phyloP scores from a whole-genome alignment of 2,113 vertebrate species.

The Mastomys coucha region DNA sequence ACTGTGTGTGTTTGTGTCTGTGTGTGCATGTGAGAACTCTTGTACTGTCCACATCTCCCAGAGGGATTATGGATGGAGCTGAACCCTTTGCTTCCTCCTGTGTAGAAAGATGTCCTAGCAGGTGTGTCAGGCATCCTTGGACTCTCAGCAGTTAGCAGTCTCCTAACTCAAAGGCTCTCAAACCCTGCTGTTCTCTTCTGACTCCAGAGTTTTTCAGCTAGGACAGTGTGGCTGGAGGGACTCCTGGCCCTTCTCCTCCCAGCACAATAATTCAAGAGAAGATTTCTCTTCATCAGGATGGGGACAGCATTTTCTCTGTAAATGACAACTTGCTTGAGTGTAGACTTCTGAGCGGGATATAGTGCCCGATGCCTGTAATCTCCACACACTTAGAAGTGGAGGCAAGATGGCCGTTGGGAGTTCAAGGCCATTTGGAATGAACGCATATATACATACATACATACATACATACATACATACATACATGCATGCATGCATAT shows the following conservation, averaged over 20 bases:
- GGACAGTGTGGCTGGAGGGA: not conserved
- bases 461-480: not conserved
- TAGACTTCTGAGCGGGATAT: not conserved
- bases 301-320: not conserved
- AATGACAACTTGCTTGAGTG: not conserved
- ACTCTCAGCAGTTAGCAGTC: not conserved
- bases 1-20: accelerated
- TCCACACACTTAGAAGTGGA: not conserved
- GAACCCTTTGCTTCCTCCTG: not conserved
- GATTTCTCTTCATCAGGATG: not conserved
- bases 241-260: too few relatives aligned
- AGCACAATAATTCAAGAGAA: not conserved
- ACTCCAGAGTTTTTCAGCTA: not conserved
- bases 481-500: not conserved
- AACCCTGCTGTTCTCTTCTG: not conserved
- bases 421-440: not conserved
- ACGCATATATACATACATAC: not conserved
- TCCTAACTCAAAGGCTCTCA: not conserved
- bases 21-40: not conserved
- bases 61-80: accelerated
- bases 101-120: not conserved
- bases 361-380: not conserved
- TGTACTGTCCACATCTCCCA: not conserved
- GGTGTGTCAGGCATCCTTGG: accelerated
- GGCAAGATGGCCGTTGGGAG: not conserved